Percentiles rank a stretch among this genome's conserved stretches.
These are phyloP conservation scores for Argyresthia albistria DNA, from an alignment of 2,888 invertebrate species.

Conservation along the genomic window DNA sequence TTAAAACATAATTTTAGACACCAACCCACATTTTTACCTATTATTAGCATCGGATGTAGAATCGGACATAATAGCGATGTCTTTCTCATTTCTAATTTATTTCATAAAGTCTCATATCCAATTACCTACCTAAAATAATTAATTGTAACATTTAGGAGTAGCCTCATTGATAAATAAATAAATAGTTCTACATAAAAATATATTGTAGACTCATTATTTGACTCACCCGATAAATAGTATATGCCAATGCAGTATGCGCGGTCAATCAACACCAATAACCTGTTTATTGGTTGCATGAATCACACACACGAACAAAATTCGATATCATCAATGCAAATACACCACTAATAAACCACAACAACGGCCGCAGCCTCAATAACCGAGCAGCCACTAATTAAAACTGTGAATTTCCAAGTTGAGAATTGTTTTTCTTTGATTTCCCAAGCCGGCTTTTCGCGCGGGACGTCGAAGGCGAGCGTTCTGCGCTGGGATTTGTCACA, in stretches of 20 bases:
- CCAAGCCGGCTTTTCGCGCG: conserved; percentile 39
- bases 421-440: conserved; percentile 12
- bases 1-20: no score
- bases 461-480: conserved; percentile 24
- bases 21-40: no score
- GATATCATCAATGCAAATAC: not conserved
- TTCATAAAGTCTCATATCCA: no score
- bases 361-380: not conserved
- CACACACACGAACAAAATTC: conserved; percentile 2
- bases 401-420: not conserved
- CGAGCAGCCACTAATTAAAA: not conserved
- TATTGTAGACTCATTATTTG: not conserved
- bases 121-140: no score
- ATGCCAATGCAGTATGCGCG: not conserved
- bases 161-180: no score
- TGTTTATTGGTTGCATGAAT: conserved; percentile 3
- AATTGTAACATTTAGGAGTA: not conserved
- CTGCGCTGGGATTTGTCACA: conserved; percentile 34
- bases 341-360: not conserved
- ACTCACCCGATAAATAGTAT: not conserved
- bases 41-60: no score
- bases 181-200: no score
- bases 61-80: no score
- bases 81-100: no score
- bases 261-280: not conserved